Base-by-base conservation (phyloP, 2,113 vertebrate species). In the Saccopteryx bilineata region DNA sequence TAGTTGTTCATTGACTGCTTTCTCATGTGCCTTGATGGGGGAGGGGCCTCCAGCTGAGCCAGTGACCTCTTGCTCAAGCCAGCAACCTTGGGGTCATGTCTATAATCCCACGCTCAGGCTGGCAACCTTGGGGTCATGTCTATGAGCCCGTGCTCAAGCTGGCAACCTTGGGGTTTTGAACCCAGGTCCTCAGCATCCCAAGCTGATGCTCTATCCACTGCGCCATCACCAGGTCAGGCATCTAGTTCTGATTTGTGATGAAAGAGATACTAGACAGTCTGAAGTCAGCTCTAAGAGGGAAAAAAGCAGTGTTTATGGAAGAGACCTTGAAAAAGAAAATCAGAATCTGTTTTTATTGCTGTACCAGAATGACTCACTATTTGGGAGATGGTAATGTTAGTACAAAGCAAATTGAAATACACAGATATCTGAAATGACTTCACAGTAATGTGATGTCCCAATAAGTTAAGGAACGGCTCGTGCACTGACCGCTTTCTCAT, bases 401-500 rank as follows among this genome's bases (percentile, higher is more conserved):
- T 86, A 96, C 76, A 90, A 96, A 96, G 96, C 68, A 79, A 92
- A 72, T 0, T 4, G 86, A 86, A 0, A 60, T 66, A 96, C 96
- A 95, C 39, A 78, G 91, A 97, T 86, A 13, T 58, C 78, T 0
- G 90, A 93, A 94, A 97, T 0, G 19, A 61, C 96, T 0, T 89
- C 86, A 89, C 97, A 98, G 97, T 97, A 98, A 98, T 97, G 97
- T 86, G 98, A 98, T 97, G 97, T 97, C 97, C 97, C 97, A 98
- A 98, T 98, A 98, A 99, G 97, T 98, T 98, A 99, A 96, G 98
- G 97, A 97, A 93, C 71, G 54, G 50, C 82, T 15, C 72, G 85
- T 96, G 96, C 65, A 31, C 74, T 4, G n/a, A 8, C 0, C 1
- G 50, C 9, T 17, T 54, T 80, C 96, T 99, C 98, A 99, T 97